phyloP scores from a whole-genome alignment of 2,888 invertebrate genomes.

The Oscheius myriophilus region DNA sequence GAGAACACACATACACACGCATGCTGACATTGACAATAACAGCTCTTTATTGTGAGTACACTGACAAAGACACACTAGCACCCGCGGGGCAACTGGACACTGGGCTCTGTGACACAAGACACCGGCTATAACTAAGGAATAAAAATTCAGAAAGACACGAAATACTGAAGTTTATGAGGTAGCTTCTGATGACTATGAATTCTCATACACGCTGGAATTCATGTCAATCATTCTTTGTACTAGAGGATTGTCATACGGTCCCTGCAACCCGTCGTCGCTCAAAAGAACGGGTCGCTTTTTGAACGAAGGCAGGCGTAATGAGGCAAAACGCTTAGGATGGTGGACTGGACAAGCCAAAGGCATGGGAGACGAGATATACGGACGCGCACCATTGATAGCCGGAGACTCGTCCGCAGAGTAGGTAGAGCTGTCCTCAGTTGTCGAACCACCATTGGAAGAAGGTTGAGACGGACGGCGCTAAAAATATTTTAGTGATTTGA shows the following conservation, averaged over 20 bases:
- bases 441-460: conserved; percentile 48
- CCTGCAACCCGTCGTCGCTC: conserved; percentile 31
- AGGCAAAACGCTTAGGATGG: conserved; percentile 35
- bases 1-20: conserved; percentile 7
- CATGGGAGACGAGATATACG: conserved; percentile 23
- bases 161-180: conserved; percentile 12
- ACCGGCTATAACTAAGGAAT: conserved; percentile 18
- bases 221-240: conserved; percentile 53
- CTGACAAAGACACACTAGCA: conserved; percentile 25
- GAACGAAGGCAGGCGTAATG: conserved; percentile 22
- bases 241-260: conserved; percentile 47
- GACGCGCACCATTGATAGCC: conserved; percentile 32
- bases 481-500: conserved; percentile 2
- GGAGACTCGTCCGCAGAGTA: conserved; percentile 65
- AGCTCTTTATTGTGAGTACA: conserved; percentile 20
- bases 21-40: conserved; percentile 4
- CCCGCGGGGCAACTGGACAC: conserved; percentile 29
- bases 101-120: conserved; percentile 26
- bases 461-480: conserved; percentile 43
- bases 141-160: conserved; percentile 8
- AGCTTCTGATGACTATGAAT: background rate
- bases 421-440: conserved; percentile 61
- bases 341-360: conserved; percentile 29
- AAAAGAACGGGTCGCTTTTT: conserved; percentile 28
- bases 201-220: conserved; percentile 31